Percentiles rank a stretch among this genome's conserved stretches.
Evolutionary conservation across 2,888 invertebrate genomes (phyloP).

Genomic region (Leistus spinibarbis): DNA sequence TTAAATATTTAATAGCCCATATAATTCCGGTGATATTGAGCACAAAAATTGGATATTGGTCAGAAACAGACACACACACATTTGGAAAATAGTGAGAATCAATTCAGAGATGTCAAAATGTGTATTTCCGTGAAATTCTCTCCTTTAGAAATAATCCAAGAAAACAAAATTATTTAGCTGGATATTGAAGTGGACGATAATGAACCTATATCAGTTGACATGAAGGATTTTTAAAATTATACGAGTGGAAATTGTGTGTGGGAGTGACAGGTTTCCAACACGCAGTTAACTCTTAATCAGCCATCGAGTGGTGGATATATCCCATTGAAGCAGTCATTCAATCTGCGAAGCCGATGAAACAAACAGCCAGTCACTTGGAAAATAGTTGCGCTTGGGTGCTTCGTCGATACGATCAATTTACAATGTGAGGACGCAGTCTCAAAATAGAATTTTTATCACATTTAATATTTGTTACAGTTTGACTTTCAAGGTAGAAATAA

Average conservation of each 20-base stretch:
- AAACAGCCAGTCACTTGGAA: conserved; percentile 28
- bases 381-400: conserved; percentile 14
- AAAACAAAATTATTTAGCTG: too few species aligned
- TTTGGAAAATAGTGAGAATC: too few species aligned
- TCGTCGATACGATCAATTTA: background rate
- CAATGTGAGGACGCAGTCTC: background rate
- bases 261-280: background rate
- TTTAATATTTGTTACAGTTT: background rate
- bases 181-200: background rate
- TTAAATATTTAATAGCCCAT: too few species aligned
- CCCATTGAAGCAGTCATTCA: conserved; percentile 9
- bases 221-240: background rate
- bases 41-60: too few species aligned
- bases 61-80: too few species aligned
- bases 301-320: background rate
- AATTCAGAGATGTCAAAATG: too few species aligned
- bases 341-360: conserved; percentile 24
- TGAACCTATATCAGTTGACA: background rate
- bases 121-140: too few species aligned
- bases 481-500: background rate
- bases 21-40: too few species aligned
- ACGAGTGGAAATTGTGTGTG: background rate
- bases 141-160: too few species aligned
- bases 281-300: background rate
- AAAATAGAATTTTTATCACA: background rate